These are phyloP conservation scores for Drosophila simulans DNA, from an alignment of 1,140 invertebrate genomes.

Conservation along the genomic window DNA sequence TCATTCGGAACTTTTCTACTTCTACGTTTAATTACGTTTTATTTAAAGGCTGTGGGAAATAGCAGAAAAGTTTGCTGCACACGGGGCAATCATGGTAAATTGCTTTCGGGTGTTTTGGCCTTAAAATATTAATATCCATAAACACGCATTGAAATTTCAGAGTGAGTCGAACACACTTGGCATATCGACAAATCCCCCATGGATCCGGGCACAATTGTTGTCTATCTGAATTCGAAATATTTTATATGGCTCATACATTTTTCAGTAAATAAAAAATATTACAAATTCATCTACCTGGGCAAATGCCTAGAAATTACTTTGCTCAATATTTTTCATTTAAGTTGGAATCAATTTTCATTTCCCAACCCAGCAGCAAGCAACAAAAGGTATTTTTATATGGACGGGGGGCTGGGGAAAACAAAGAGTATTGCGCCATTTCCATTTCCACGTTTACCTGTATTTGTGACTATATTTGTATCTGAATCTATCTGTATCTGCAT, in stretches of 20 bases:
- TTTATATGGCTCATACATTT: slow-evolving; percentile 28
- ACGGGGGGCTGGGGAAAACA: slow-evolving; percentile 23
- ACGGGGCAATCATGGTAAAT: background rate
- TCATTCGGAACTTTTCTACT: slow-evolving; percentile 3
- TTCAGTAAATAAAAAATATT: slow-evolving; percentile 41
- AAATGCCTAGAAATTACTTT: slow-evolving; percentile 53
- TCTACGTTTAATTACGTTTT: background rate
- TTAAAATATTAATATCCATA: slow-evolving; percentile 43
- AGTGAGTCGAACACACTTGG: slow-evolving; percentile 20
- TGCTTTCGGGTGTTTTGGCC: background rate
- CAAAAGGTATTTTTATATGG: slow-evolving; percentile 1
- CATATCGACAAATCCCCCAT: slow-evolving; percentile 22
- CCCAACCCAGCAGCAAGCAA: slow-evolving; percentile 26
- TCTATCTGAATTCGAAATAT: slow-evolving; percentile 33
- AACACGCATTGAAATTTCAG: slow-evolving; percentile 36
- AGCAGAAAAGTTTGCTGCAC: background rate
- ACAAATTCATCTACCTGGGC: slow-evolving; percentile 37
- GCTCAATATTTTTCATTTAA: slow-evolving; percentile 68
- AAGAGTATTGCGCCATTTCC: slow-evolving; percentile 28
- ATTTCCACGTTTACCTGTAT: slow-evolving; percentile 15
- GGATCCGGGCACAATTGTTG: slow-evolving; percentile 15
- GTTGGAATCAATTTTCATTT: slow-evolving; percentile 75
- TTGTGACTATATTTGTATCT: slow-evolving; percentile 1
- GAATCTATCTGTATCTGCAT: slow-evolving; percentile 22
- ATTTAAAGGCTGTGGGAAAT: background rate